Conservation (phyloP, 64 coral and sea anemone genomes). For the Montipora capricornis region DNA sequence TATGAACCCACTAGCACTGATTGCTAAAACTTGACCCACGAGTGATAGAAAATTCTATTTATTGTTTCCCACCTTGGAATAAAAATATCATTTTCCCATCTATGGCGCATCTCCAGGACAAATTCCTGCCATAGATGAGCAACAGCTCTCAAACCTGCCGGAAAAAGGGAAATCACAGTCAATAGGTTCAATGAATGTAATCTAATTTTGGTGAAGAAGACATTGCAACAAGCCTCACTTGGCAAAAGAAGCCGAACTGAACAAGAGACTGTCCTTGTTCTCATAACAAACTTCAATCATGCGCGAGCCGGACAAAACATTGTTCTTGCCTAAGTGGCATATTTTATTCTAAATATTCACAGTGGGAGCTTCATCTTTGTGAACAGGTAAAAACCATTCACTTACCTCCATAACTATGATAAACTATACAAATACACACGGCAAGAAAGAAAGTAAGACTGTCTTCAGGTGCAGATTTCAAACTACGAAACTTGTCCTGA, state of each 20-base stretch:
- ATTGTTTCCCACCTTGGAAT: constrained; percentile 77
- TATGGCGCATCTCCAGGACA: constrained; percentile 96
- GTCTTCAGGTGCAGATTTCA: constrained; percentile 89
- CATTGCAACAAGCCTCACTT: no score
- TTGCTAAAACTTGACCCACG: neutral
- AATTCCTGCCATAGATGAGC: constrained; percentile 99
- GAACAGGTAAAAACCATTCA: no score
- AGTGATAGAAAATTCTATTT: neutral
- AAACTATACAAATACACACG: constrained; percentile 92
- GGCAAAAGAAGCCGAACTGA: no score
- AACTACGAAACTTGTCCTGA: constrained; percentile 89
- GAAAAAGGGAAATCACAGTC: neutral
- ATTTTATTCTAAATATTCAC: no score
- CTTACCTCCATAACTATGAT: constrained; percentile 98
- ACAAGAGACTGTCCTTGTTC: no score
- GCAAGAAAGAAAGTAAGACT: constrained; percentile 88
- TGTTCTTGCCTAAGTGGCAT: no score
- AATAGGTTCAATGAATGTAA: no score
- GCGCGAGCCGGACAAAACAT: no score
- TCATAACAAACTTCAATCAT: no score
- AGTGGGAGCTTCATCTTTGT: no score
- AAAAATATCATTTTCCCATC: constrained; percentile 99
- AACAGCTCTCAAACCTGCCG: constrained; percentile 89
- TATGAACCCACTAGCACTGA: neutral
- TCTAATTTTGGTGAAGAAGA: no score